Evolutionary conservation across 2,888 invertebrate species (phyloP).

Genomic region (Megamerina dolium): DNA sequence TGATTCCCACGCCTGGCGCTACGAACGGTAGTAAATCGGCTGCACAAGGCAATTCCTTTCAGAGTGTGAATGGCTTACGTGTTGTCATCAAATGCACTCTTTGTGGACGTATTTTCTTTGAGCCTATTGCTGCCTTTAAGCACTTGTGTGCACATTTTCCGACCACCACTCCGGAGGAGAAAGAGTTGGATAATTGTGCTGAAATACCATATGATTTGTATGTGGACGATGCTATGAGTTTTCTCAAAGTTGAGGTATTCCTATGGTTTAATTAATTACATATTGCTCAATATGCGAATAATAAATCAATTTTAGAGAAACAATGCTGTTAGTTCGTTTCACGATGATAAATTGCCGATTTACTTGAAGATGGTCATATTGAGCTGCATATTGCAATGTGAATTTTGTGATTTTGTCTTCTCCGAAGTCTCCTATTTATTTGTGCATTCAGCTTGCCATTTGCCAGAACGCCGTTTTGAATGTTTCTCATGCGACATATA

Average conservation of each 20-base stretch:
- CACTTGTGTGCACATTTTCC: constrained; percentile 36
- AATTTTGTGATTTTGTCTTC: constrained; percentile 58
- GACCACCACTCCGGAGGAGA: constrained; percentile 17
- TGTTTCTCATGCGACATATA: constrained; percentile 48
- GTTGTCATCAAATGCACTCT: constrained; percentile 39
- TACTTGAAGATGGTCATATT: constrained; percentile 36
- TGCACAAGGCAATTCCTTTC: constrained; percentile 10
- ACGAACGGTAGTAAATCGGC: constrained; percentile 14
- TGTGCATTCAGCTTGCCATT: constrained; percentile 40
- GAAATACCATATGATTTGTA: constrained; percentile 30
- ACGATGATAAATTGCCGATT: constrained; percentile 21
- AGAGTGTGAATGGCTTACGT: constrained; percentile 27
- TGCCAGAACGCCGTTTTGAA: constrained; percentile 39
- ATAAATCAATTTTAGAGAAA: no score
- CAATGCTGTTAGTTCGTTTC: no score
- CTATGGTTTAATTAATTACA: no score
- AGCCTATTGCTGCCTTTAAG: constrained; percentile 27
- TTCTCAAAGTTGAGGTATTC: constrained; percentile 25
- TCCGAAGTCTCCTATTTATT: constrained; percentile 51
- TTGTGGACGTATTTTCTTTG: constrained; percentile 43
- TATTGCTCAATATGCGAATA: no score
- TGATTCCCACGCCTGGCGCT: constrained; percentile 31
- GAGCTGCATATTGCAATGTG: constrained; percentile 53
- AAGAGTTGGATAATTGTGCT: constrained; percentile 22
- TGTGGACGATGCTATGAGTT: constrained; percentile 27